Percentiles rank a stretch among this genome's conserved stretches.
These are phyloP conservation scores for Aegotheles bennettii DNA, from an alignment of 2,113 vertebrate species.

Conservation along the genomic window DNA sequence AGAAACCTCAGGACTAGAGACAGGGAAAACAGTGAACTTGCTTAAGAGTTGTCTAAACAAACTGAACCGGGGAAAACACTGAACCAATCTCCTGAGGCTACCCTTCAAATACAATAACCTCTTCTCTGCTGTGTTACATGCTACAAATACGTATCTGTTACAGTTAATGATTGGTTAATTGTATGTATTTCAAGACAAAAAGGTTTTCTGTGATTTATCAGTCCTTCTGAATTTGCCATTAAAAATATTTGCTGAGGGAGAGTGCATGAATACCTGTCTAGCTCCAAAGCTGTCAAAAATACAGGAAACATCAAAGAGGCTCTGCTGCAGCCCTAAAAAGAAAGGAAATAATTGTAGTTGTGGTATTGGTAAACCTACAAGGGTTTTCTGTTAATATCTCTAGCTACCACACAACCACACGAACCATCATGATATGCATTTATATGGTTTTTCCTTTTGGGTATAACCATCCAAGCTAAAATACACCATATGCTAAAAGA, in stretches of 20 bases:
- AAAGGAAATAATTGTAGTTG: slow-evolving; percentile 37
- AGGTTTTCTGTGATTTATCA: neutral
- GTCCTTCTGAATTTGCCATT: neutral
- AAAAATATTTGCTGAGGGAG: neutral
- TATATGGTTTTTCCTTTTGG: slow-evolving; percentile 29
- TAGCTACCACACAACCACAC: slow-evolving; percentile 51
- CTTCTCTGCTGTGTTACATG: rapidly evolving
- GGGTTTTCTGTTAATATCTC: slow-evolving; percentile 42
- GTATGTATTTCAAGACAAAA: neutral
- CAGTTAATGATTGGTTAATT: neutral
- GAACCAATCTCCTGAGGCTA: neutral
- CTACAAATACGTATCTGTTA: neutral
- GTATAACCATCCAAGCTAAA: slow-evolving; percentile 8
- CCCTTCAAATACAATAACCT: neutral
- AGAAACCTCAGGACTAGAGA: neutral
- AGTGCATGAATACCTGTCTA: neutral
- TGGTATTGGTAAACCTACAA: slow-evolving; percentile 40
- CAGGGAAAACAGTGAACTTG: neutral
- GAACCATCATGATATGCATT: neutral
- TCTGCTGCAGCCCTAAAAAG: neutral
- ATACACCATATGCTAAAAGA: slow-evolving; percentile 27
- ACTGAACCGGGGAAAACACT: neutral
- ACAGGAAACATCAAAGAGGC: slow-evolving; percentile 1
- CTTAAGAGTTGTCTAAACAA: neutral
- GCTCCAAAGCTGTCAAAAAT: neutral